These are phyloP conservation scores for Andricus curvator DNA, from an alignment of 2,888 invertebrate genomes.

Conservation along the genomic window DNA sequence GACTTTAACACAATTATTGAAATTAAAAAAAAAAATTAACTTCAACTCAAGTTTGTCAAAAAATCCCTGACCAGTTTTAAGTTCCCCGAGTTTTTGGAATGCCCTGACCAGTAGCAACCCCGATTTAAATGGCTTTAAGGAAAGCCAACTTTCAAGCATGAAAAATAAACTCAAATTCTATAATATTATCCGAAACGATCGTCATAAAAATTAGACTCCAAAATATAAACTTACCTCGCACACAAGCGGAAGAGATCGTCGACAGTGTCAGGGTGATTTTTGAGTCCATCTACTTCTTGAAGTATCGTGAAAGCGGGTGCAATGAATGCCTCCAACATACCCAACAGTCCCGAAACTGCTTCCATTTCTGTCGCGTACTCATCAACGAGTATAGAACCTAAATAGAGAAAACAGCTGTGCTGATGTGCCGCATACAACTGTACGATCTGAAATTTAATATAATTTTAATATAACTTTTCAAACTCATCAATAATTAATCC, in stretches of 20 bases:
- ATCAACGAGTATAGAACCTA: slow-evolving; percentile 93
- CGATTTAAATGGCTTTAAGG: too few species aligned
- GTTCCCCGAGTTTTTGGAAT: too few species aligned
- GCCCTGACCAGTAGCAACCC: too few species aligned
- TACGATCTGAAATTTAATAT: slow-evolving; percentile 81
- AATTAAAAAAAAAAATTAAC: too few species aligned
- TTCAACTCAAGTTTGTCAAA: too few species aligned
- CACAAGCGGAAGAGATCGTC: slow-evolving; percentile 97
- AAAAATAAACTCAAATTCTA: too few species aligned
- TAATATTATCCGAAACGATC: neutral
- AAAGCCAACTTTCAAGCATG: too few species aligned
- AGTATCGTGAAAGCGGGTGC: slow-evolving; percentile 90
- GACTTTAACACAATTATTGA: too few species aligned
- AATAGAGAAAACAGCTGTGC: slow-evolving; percentile 94
- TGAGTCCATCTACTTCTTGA: slow-evolving; percentile 88
- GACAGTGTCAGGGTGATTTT: slow-evolving; percentile 97
- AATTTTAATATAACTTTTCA: slow-evolving; percentile 10
- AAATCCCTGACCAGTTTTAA: too few species aligned
- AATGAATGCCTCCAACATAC: slow-evolving; percentile 91
- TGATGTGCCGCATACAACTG: slow-evolving; percentile 87
- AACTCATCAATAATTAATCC: neutral
- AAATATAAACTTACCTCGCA: slow-evolving; percentile 79
- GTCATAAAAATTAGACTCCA: slow-evolving; percentile 1
- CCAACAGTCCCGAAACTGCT: slow-evolving; percentile 89
- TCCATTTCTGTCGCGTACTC: slow-evolving; percentile 87